Percentiles rank a stretch among this genome's conserved stretches.
Evolutionary conservation across 2,888 invertebrate genomes (phyloP).

Genomic region (Petrolisthes manimaculis): DNA sequence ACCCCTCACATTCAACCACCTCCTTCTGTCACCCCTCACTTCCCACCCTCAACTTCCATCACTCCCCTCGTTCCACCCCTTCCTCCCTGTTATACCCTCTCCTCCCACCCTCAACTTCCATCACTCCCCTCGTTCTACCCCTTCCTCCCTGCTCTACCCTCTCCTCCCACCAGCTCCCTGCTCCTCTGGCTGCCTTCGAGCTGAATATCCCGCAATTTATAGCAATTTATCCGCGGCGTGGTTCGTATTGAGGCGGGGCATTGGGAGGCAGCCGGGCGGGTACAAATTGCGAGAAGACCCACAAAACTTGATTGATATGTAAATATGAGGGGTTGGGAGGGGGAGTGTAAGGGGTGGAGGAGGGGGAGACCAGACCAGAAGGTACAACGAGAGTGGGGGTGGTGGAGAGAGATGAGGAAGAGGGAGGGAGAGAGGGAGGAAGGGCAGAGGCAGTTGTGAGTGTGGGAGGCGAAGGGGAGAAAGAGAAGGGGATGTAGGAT

Average conservation of each 20-base stretch:
- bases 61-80: neutral
- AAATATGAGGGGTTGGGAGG: conserved; percentile 37
- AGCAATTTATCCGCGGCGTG: conserved; percentile 44
- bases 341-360: neutral
- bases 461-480: neutral
- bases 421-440: neutral
- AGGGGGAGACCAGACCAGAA: neutral
- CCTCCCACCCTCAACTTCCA: conserved; percentile 1
- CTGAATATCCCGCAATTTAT: conserved; percentile 54
- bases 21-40: neutral
- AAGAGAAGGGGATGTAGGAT: neutral
- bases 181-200: conserved; percentile 12
- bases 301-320: conserved; percentile 54
- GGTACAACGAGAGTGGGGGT: neutral
- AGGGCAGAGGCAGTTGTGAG: neutral
- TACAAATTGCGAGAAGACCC: conserved; percentile 50
- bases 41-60: neutral
- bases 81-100: neutral
- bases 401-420: neutral
- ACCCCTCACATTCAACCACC: neutral
- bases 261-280: conserved; percentile 41
- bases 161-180: neutral
- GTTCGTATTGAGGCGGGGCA: conserved; percentile 33
- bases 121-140: neutral
- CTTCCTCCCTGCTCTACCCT: neutral